A percentile compares a stretch with the other conserved stretches of the same genome.
Conservation (phyloP, 2,113 vertebrate genomes). For the Plectropomus leopardus region DNA sequence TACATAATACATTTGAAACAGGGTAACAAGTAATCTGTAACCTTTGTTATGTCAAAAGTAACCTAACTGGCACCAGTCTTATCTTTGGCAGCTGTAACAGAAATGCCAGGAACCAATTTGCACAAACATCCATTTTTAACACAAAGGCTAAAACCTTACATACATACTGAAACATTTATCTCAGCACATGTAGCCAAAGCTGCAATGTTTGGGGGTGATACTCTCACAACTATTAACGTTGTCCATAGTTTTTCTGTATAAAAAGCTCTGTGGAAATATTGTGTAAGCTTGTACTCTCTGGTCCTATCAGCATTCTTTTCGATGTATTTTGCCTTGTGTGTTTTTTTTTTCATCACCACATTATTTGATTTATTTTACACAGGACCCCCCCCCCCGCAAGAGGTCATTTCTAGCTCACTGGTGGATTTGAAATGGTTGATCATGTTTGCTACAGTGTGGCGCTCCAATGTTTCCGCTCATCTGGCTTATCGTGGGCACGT, state of each 20-base stretch:
- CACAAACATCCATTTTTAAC: conserved; percentile 6
- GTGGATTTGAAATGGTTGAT: conserved; percentile 69
- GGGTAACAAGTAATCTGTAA: too few species aligned
- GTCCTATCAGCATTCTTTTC: neutral
- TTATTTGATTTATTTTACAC: conserved; percentile 18
- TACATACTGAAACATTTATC: conserved; percentile 1
- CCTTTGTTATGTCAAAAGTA: too few species aligned
- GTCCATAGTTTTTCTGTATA: neutral
- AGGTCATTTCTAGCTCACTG: conserved; percentile 67
- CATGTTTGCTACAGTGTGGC: conserved; percentile 52
- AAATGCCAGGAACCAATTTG: neutral
- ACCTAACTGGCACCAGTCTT: neutral
- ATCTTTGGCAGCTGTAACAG: neutral
- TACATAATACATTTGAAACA: too few species aligned
- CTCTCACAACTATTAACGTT: neutral
- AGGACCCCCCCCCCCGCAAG: conserved; percentile 5
- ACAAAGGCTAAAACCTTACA: conserved; percentile 3
- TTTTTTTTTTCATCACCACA: neutral
- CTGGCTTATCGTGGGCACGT: conserved; percentile 40
- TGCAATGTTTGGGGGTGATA: neutral
- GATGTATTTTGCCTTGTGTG: neutral
- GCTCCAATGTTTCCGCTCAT: conserved; percentile 59
- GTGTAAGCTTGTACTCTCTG: neutral
- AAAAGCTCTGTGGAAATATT: neutral
- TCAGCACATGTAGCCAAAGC: neutral